Evolutionary conservation across 1,140 invertebrate species (phyloP).

Genomic region (Cyclina sinensis): DNA sequence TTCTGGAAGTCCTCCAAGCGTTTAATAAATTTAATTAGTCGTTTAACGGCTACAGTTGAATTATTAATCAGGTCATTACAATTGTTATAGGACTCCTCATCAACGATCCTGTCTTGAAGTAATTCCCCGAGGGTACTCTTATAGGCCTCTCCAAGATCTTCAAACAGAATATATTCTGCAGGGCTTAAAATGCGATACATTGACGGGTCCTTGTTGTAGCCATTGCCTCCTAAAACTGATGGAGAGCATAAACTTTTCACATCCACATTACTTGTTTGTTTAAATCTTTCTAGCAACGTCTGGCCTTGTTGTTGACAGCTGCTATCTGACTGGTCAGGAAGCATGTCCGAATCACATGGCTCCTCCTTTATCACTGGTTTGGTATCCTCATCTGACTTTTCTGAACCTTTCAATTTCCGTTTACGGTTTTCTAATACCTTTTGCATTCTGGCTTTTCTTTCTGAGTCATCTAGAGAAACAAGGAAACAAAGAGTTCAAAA

Average conservation of each 20-base stretch:
- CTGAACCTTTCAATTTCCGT: constrained; percentile 58
- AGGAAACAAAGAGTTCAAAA: too few relatives aligned
- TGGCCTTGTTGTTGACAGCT: background rate
- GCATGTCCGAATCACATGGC: constrained; percentile 48
- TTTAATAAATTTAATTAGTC: constrained; percentile 83
- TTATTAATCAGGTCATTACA: constrained; percentile 81
- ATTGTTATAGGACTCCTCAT: constrained; percentile 73
- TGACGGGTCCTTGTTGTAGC: constrained; percentile 66
- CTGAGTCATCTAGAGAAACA: constrained; percentile 70
- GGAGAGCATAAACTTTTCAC: background rate
- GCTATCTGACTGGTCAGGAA: constrained; percentile 65
- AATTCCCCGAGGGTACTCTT: constrained; percentile 67
- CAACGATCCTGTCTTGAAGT: constrained; percentile 14
- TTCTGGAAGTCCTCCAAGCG: constrained; percentile 78
- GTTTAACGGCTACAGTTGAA: constrained; percentile 79
- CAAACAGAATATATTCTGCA: constrained; percentile 71
- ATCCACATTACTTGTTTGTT: background rate
- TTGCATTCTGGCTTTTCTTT: constrained; percentile 76
- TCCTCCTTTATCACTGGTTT: constrained; percentile 64
- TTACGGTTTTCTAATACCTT: constrained; percentile 77
- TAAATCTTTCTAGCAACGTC: background rate
- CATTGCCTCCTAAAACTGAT: background rate
- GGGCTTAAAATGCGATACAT: constrained; percentile 68
- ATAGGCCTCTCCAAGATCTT: constrained; percentile 71
- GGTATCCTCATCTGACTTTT: background rate